These are phyloP conservation scores for Galendromus occidentalis DNA, from an alignment of 1,140 invertebrate species.

Conservation along the genomic window DNA sequence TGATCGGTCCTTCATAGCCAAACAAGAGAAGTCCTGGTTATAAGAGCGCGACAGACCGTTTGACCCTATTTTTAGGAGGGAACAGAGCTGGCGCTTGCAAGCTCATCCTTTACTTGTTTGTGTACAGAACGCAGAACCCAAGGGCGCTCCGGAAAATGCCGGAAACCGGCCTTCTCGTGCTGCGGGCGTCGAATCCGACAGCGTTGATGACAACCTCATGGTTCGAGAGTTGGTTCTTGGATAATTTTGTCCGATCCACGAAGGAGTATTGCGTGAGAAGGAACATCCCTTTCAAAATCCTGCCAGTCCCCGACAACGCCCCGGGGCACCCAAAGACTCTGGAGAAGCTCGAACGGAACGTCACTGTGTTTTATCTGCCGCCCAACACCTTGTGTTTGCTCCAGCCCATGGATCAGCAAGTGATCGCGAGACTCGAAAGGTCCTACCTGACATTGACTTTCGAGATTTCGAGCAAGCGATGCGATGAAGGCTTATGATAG, in stretches of 20 bases:
- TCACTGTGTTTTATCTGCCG: slow-evolving; percentile 18
- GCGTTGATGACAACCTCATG: slow-evolving; percentile 13
- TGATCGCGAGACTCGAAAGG: slow-evolving; percentile 18
- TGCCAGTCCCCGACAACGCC: slow-evolving; percentile 20
- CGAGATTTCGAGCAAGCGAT: slow-evolving; percentile 5
- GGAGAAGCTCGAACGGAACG: slow-evolving; percentile 11
- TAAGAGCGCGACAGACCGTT: slow-evolving; percentile 16
- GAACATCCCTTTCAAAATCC: slow-evolving; percentile 15
- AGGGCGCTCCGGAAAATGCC: slow-evolving; percentile 14
- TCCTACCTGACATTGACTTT: slow-evolving; percentile 16
- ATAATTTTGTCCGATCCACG: slow-evolving; percentile 16
- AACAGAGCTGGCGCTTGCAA: slow-evolving; percentile 16
- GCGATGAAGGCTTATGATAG: neutral
- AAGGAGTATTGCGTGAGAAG: slow-evolving; percentile 16
- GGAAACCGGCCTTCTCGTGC: slow-evolving; percentile 14
- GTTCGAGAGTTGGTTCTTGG: slow-evolving; percentile 17
- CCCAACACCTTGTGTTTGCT: slow-evolving; percentile 15
- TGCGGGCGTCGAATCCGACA: slow-evolving; percentile 17
- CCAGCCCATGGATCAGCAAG: slow-evolving; percentile 19
- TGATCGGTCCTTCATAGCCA: slow-evolving; percentile 11
- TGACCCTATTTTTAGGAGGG: slow-evolving; percentile 16
- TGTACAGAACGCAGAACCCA: slow-evolving; percentile 16
- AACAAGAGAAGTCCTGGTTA: slow-evolving; percentile 16
- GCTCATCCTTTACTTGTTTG: slow-evolving; percentile 16
- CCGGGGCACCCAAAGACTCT: slow-evolving; percentile 16